These are phyloP conservation scores for Colletes latitarsis DNA, from an alignment of 1,140 invertebrate species.

Conservation along the genomic window DNA sequence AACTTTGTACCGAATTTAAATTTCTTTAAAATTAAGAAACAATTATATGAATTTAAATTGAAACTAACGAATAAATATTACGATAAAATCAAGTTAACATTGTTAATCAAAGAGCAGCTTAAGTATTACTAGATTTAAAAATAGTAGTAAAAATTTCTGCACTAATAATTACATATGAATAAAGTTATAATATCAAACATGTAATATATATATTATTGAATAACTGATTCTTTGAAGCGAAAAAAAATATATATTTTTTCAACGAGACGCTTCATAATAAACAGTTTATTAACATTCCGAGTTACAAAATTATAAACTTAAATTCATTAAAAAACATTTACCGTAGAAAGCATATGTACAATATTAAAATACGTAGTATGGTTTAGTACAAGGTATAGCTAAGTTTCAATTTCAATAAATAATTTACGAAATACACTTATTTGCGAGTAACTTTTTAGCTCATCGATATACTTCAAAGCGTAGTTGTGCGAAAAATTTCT, in stretches of 20 bases:
- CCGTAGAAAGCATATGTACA: conserved; percentile 68
- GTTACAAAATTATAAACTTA: conserved; percentile 21
- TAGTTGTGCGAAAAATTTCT: conserved; percentile 61
- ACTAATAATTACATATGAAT: neutral
- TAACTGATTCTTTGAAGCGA: neutral
- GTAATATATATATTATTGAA: too few species aligned
- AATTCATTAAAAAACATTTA: conserved; percentile 52
- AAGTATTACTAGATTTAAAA: neutral
- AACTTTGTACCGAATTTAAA: neutral
- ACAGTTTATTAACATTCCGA: conserved; percentile 16
- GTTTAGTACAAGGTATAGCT: conserved; percentile 53
- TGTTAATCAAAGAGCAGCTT: neutral
- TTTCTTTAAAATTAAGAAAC: neutral
- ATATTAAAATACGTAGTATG: conserved; percentile 64
- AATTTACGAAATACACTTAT: conserved; percentile 46
- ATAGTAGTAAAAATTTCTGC: neutral
- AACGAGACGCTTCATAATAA: conserved; percentile 9
- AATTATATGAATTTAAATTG: neutral
- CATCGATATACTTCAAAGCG: conserved; percentile 62
- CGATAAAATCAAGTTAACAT: neutral
- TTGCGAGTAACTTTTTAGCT: conserved; percentile 42
- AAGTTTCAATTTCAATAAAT: conserved; percentile 63
- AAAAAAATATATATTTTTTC: neutral
- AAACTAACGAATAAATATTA: neutral
- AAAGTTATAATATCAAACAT: neutral